phyloP scores from a whole-genome alignment of 2,113 vertebrate species.

The Tychaedon coryphoeus region DNA sequence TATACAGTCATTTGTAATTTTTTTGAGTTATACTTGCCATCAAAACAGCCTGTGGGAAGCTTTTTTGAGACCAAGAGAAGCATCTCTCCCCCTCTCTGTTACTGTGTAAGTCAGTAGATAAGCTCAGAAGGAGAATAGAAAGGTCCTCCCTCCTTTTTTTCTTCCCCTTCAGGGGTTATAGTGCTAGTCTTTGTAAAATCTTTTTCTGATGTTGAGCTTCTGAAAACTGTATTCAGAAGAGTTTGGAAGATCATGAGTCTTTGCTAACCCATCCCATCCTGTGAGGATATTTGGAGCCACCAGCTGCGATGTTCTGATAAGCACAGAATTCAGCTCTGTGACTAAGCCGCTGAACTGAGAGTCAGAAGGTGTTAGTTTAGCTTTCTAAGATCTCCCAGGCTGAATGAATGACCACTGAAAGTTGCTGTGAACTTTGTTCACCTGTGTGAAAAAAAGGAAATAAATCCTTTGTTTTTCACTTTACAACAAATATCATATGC shows the following conservation, averaged over 20 bases:
- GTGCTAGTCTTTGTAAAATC: constrained; percentile 38
- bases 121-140: constrained; percentile 35
- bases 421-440: background rate
- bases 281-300: background rate
- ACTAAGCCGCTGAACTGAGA: background rate
- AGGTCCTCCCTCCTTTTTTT: background rate
- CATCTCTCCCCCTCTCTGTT: background rate
- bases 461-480: background rate
- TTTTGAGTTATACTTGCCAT: background rate
- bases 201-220: constrained; percentile 34
- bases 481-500: background rate
- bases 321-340: background rate
- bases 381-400: background rate
- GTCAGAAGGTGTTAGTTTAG: background rate
- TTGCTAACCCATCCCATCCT: background rate
- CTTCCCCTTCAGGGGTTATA: background rate
- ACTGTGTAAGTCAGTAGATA: constrained; percentile 31
- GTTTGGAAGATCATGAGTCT: background rate
- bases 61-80: background rate
- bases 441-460: background rate
- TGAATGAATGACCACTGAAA: background rate
- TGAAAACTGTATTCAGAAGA: constrained; percentile 18
- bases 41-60: constrained; percentile 54
- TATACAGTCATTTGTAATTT: constrained; percentile 11
- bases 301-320: background rate